Percentiles rank a stretch among this genome's conserved stretches.
phyloP scores from a whole-genome alignment of 2,113 vertebrate genomes.

The Apteryx owenii region DNA sequence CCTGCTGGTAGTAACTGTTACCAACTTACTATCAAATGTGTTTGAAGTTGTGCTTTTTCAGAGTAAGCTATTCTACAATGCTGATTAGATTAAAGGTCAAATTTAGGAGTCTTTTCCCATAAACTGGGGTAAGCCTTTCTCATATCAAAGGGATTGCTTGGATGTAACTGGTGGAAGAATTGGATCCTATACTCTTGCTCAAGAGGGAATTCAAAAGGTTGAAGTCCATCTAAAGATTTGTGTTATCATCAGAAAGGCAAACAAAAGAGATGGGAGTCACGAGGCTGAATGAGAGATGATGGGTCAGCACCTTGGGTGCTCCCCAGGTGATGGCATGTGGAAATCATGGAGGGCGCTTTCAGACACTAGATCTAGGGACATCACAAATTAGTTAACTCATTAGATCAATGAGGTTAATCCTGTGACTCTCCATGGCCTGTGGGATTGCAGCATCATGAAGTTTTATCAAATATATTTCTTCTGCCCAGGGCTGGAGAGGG shows the following conservation, averaged over 20 bases:
- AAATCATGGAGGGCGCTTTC: neutral
- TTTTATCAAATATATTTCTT: neutral
- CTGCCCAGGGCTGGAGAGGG: neutral
- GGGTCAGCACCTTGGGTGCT: slow-evolving; percentile 13
- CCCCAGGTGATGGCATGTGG: neutral
- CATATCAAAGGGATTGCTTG: neutral
- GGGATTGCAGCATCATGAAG: neutral
- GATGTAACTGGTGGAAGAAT: neutral
- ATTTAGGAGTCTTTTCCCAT: neutral
- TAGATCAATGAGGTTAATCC: neutral
- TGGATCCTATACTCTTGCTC: slow-evolving; percentile 14
- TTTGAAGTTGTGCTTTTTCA: neutral
- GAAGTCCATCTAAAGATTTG: neutral
- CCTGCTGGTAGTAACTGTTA: neutral
- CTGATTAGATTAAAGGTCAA: neutral
- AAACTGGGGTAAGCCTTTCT: neutral
- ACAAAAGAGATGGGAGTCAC: slow-evolving; percentile 17
- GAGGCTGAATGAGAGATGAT: neutral
- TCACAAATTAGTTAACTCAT: neutral
- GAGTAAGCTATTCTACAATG: neutral
- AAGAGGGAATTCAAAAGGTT: neutral
- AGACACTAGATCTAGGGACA: neutral
- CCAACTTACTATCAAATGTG: neutral
- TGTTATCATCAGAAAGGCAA: slow-evolving; percentile 12
- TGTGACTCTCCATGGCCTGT: neutral